Evolutionary conservation across 2,888 invertebrate genomes (phyloP).

Genomic region (Volucella inflata): DNA sequence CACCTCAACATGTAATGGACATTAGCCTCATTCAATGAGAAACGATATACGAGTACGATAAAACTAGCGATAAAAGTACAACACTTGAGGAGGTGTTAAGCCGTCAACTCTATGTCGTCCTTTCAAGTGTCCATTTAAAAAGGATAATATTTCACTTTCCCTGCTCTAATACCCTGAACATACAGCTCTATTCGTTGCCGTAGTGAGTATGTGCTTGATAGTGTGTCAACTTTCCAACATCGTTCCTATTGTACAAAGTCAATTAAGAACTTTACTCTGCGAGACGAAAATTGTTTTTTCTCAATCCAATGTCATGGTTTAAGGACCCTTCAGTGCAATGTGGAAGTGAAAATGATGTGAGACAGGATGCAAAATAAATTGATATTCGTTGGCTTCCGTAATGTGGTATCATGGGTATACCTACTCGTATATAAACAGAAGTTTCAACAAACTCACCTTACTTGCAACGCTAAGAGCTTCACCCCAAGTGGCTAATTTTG

Average conservation of each 20-base stretch:
- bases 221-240: slow-evolving; percentile 48
- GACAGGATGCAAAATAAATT: not conserved
- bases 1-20: slow-evolving; percentile 75
- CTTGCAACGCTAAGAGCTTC: slow-evolving; percentile 33
- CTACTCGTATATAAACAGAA: too few species aligned
- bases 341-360: too few species aligned
- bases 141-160: slow-evolving; percentile 67
- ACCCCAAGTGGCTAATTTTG: slow-evolving; percentile 51
- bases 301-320: too few species aligned
- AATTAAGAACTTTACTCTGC: not conserved
- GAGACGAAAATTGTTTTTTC: too few species aligned
- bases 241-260: slow-evolving; percentile 26
- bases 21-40: slow-evolving; percentile 74
- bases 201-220: slow-evolving; percentile 19
- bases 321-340: too few species aligned
- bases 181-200: too few species aligned
- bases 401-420: not conserved
- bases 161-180: slow-evolving; percentile 11
- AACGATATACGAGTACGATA: slow-evolving; percentile 74
- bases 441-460: slow-evolving; percentile 27
- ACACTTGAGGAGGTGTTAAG: slow-evolving; percentile 72
- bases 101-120: slow-evolving; percentile 66
- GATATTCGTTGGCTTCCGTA: not conserved
- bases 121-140: slow-evolving; percentile 73
- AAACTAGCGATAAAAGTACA: slow-evolving; percentile 74